phyloP scores from a whole-genome alignment of 2,797 vertebrate species.

The Mormyrops boulengeri region DNA sequence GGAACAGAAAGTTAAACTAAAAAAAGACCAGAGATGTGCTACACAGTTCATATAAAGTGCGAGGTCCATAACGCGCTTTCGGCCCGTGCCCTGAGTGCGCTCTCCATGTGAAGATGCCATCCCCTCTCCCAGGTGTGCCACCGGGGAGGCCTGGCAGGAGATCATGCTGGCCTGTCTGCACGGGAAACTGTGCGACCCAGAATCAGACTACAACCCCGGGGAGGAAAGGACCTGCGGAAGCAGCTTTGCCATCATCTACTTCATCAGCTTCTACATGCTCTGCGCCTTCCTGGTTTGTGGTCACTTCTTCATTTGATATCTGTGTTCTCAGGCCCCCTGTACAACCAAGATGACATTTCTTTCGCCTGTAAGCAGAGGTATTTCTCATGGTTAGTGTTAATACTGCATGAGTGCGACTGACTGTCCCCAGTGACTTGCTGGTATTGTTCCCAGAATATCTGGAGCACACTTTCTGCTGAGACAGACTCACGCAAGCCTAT shows the following conservation, averaged over 20 bases:
- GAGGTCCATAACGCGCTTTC: neutral
- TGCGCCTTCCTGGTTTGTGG: constrained; percentile 88
- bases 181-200: constrained; percentile 88
- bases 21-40: neutral
- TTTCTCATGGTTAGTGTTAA: neutral
- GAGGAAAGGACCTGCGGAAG: constrained; percentile 93
- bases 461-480: neutral
- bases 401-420: neutral
- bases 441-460: neutral
- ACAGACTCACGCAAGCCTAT: neutral
- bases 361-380: neutral
- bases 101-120: neutral
- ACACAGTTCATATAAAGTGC: neutral
- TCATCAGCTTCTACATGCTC: constrained; percentile 98
- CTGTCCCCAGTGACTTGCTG: neutral
- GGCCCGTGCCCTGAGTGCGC: neutral
- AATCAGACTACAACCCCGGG: constrained; percentile 83
- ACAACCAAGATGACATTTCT: neutral
- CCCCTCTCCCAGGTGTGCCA: constrained; percentile 76
- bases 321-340: neutral
- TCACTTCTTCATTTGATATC: neutral
- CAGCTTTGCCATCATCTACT: constrained; percentile 94
- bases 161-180: constrained; percentile 95
- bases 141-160: constrained; percentile 97
- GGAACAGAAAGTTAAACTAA: neutral